Conservation (phyloP, 2,888 invertebrate genomes). For the Chirona hameri region DNA sequence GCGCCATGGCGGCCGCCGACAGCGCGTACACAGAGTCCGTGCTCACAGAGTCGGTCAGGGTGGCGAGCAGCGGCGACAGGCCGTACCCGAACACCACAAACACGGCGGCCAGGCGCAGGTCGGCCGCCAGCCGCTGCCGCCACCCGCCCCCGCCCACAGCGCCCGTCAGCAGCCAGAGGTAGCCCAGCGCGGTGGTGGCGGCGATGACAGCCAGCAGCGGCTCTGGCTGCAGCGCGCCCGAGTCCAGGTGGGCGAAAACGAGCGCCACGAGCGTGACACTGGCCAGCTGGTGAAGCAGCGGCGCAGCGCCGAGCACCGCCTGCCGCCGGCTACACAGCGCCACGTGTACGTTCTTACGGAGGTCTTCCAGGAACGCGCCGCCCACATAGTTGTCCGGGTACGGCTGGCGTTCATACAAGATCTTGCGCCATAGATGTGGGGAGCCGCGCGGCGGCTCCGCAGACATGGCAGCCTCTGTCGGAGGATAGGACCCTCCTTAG, state of each 20-base stretch:
- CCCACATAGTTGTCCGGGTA: conserved; percentile 38
- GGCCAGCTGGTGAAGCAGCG: conserved; percentile 24
- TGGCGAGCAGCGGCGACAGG: conserved; percentile 86
- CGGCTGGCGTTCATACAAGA: conserved; percentile 38
- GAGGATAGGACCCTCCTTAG: neutral
- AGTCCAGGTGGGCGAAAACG: neutral
- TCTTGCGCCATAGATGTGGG: conserved; percentile 34
- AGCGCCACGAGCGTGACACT: conserved; percentile 22
- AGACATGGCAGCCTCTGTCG: neutral
- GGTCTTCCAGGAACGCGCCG: conserved; percentile 34
- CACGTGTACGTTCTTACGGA: conserved; percentile 8
- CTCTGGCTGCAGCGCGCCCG: neutral
- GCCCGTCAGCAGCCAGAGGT: neutral
- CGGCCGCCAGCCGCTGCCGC: neutral
- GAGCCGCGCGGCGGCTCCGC: neutral
- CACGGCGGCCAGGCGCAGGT: conserved; percentile 34
- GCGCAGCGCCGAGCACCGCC: conserved; percentile 28
- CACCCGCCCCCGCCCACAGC: neutral
- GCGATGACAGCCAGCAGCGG: conserved; percentile 29
- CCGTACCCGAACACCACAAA: conserved; percentile 83
- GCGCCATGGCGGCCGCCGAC: conserved; percentile 77
- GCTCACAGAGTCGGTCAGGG: conserved; percentile 91
- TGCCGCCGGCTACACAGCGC: neutral
- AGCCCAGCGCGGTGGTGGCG: neutral
- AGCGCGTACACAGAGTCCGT: conserved; percentile 96